Evolutionary conservation across 2,113 vertebrate species (phyloP).

Genomic region (Gambusia affinis): DNA sequence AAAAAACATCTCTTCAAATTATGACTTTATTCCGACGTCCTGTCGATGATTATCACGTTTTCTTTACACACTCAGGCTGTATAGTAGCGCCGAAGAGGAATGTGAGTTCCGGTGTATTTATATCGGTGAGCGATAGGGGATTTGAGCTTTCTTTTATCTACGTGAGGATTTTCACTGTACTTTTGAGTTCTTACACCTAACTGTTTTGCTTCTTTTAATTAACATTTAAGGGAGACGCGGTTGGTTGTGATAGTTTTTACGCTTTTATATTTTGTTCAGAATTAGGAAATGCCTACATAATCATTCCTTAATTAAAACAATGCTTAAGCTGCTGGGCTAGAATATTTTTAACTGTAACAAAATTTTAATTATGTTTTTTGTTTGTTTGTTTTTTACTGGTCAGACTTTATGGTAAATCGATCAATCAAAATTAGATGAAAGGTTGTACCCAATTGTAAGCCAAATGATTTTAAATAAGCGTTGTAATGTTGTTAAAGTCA

Average conservation of each 20-base stretch:
- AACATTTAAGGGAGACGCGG: not conserved
- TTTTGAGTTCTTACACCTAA: not conserved
- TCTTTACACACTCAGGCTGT: not conserved
- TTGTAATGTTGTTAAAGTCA: no score
- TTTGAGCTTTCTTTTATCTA: conserved; percentile 52
- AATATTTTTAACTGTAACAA: no score
- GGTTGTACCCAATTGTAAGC: no score
- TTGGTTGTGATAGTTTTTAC: not conserved
- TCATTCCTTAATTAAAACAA: no score
- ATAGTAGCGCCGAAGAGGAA: not conserved
- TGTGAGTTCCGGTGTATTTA: conserved; percentile 8
- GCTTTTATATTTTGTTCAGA: no score
- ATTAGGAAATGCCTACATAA: no score
- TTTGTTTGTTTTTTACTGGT: no score
- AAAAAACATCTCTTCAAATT: conserved; percentile 13
- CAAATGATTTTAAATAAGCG: no score
- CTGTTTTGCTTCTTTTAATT: not conserved
- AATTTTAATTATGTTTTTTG: no score
- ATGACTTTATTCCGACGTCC: conserved; percentile 4
- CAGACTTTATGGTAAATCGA: no score
- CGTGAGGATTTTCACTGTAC: conserved; percentile 31
- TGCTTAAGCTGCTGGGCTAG: no score
- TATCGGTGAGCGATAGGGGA: conserved; percentile 23
- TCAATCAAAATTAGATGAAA: no score
- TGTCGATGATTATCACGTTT: not conserved